phyloP scores from a whole-genome alignment of 2,888 invertebrate species.

The Hydraecia micacea region DNA sequence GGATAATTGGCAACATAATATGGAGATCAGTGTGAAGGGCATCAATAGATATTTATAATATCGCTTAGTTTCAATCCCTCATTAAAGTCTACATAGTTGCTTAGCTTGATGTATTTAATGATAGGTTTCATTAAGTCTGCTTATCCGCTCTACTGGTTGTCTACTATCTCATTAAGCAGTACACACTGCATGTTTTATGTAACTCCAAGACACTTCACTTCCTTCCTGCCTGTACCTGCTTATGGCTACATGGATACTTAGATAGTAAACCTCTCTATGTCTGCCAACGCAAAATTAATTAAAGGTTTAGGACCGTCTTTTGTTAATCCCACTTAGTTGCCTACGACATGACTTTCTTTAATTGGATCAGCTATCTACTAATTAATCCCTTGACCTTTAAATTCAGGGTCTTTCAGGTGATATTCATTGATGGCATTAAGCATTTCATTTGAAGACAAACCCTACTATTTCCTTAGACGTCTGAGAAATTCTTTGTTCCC shows the following conservation, averaged over 20 bases:
- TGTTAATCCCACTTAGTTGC: slow-evolving; percentile 48
- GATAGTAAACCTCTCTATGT: slow-evolving; percentile 5
- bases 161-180: slow-evolving; percentile 49
- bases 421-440: not conserved
- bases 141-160: slow-evolving; percentile 58
- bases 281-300: slow-evolving; percentile 42
- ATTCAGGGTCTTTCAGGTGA: not conserved
- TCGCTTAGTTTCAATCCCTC: slow-evolving; percentile 10
- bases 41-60: slow-evolving; percentile 4
- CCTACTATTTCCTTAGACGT: not conserved
- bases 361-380: slow-evolving; percentile 46
- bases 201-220: slow-evolving; percentile 56
- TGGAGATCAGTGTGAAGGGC: slow-evolving; percentile 14
- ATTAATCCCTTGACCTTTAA: slow-evolving; percentile 19
- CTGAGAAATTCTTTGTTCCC: slow-evolving; percentile 7
- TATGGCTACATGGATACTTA: slow-evolving; percentile 12
- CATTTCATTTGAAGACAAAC: not conserved
- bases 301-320: slow-evolving; percentile 29
- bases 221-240: slow-evolving; percentile 48
- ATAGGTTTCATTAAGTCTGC: slow-evolving; percentile 51
- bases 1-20: slow-evolving; percentile 26
- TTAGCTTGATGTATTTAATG: slow-evolving; percentile 31
- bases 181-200: slow-evolving; percentile 53
- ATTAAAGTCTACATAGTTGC: slow-evolving; percentile 18
- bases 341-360: slow-evolving; percentile 39